Conservation (phyloP, 1,140 invertebrate species). For the Macrocentrus cingulum region DNA sequence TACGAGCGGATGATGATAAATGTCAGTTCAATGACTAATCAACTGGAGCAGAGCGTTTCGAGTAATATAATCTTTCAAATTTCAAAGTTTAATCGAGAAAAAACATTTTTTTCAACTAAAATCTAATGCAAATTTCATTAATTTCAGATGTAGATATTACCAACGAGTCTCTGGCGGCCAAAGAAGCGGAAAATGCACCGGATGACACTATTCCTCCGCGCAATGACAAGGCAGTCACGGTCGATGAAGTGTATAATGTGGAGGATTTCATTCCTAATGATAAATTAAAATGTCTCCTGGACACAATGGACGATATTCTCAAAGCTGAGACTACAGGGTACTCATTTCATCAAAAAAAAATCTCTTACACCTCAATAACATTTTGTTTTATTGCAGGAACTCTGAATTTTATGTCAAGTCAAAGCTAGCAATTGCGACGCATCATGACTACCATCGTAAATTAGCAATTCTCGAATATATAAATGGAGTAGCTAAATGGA, state of each 20-base stretch:
- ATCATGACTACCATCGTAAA: conserved; percentile 37
- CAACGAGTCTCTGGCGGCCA: conserved; percentile 32
- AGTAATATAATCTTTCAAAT: conserved; percentile 41
- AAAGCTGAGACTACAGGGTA: conserved; percentile 37
- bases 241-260: conserved; percentile 55
- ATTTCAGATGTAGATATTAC: conserved; percentile 11
- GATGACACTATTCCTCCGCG: conserved; percentile 46
- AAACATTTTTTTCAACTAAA: conserved; percentile 10
- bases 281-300: conserved; percentile 48
- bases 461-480: conserved; percentile 53
- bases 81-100: conserved; percentile 11
- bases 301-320: conserved; percentile 34
- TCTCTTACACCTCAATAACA: conserved; percentile 1
- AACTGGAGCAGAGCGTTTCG: conserved; percentile 54
- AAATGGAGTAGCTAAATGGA: conserved; percentile 48
- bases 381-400: conserved; percentile 30
- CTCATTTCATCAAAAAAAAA: conserved; percentile 26
- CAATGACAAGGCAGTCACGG: conserved; percentile 52
- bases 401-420: conserved; percentile 36
- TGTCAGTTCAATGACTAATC: conserved; percentile 52
- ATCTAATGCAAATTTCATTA: neutral
- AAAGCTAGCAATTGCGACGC: conserved; percentile 27
- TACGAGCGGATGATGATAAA: conserved; percentile 56
- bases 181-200: conserved; percentile 31
- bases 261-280: conserved; percentile 52